These are phyloP conservation scores for Parnassius orleans DNA, from an alignment of 2,888 invertebrate genomes.

Conservation along the genomic window DNA sequence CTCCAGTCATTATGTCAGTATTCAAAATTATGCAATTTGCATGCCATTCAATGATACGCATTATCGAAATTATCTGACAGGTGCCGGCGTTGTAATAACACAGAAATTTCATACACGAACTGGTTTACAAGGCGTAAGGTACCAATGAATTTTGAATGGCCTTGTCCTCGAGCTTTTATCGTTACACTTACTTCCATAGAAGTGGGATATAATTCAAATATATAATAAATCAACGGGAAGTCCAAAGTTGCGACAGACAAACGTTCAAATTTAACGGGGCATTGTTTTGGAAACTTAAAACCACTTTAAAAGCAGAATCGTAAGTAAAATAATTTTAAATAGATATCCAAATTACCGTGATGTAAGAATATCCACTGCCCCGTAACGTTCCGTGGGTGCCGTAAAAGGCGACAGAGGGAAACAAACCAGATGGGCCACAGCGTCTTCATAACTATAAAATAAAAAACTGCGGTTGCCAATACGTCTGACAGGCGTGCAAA, in stretches of 20 bases:
- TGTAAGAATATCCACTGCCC: too few relatives aligned
- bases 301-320: too few relatives aligned
- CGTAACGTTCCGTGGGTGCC: too few relatives aligned
- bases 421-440: too few relatives aligned
- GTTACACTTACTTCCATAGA: conserved; percentile 23
- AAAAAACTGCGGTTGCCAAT: too few relatives aligned
- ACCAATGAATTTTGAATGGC: conserved; percentile 27
- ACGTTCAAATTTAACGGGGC: conserved; percentile 2
- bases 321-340: too few relatives aligned
- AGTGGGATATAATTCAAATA: conserved; percentile 16
- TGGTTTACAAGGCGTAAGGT: conserved; percentile 20
- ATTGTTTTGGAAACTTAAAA: conserved; percentile 1
- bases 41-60: conserved; percentile 30
- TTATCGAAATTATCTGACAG: conserved; percentile 36
- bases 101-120: conserved; percentile 31
- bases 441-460: too few relatives aligned
- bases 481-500: too few relatives aligned
- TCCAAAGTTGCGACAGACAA: conserved; percentile 20
- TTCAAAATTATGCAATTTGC: conserved; percentile 30
- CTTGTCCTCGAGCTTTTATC: conserved; percentile 30
- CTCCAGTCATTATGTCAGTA: conserved; percentile 11
- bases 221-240: conserved; percentile 29
- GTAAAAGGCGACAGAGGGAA: too few relatives aligned
- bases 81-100: conserved; percentile 28
- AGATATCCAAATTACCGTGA: too few relatives aligned